Conservation (phyloP, 2,113 vertebrate genomes). For the Poeciliopsis occidentalis region DNA sequence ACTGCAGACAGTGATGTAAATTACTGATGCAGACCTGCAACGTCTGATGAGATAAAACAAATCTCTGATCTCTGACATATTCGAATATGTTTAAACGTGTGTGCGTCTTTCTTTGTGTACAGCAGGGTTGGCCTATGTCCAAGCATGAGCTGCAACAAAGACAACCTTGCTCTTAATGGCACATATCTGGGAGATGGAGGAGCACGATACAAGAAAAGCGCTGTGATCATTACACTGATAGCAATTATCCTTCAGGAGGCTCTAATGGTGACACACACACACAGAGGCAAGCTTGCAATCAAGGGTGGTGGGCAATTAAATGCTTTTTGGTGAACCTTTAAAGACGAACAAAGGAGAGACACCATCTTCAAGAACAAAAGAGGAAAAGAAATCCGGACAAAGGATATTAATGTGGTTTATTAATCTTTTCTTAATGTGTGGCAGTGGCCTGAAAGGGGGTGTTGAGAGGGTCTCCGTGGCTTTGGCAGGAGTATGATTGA, state of each 20-base stretch:
- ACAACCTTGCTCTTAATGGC: constrained; percentile 78
- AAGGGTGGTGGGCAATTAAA: constrained; percentile 75
- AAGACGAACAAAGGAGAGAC: constrained; percentile 66
- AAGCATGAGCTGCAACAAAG: constrained; percentile 71
- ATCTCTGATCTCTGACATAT: constrained; percentile 39
- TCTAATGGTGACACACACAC: constrained; percentile 64
- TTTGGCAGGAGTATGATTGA: constrained; percentile 73
- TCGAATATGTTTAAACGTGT: constrained; percentile 50
- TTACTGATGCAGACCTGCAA: constrained; percentile 59
- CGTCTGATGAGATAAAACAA: constrained; percentile 56
- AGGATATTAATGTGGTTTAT: constrained; percentile 75
- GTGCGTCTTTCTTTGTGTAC: constrained; percentile 15
- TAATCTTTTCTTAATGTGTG: constrained; percentile 72
- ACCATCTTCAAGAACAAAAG: constrained; percentile 52
- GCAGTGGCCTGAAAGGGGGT: constrained; percentile 35
- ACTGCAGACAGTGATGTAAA: constrained; percentile 44
- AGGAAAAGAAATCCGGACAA: constrained; percentile 38
- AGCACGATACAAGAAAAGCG: constrained; percentile 71
- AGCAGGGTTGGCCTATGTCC: constrained; percentile 65
- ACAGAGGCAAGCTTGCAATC: constrained; percentile 64
- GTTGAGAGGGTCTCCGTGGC: constrained; percentile 47
- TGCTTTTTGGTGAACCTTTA: constrained; percentile 69
- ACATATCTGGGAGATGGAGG: constrained; percentile 74
- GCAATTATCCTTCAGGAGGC: constrained; percentile 79
- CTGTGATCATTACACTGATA: constrained; percentile 80